Evolutionary conservation across 2,113 vertebrate species (phyloP), one percentile per base, ranked within the genome.

Genomic region (Tautogolabrus adspersus): DNA sequence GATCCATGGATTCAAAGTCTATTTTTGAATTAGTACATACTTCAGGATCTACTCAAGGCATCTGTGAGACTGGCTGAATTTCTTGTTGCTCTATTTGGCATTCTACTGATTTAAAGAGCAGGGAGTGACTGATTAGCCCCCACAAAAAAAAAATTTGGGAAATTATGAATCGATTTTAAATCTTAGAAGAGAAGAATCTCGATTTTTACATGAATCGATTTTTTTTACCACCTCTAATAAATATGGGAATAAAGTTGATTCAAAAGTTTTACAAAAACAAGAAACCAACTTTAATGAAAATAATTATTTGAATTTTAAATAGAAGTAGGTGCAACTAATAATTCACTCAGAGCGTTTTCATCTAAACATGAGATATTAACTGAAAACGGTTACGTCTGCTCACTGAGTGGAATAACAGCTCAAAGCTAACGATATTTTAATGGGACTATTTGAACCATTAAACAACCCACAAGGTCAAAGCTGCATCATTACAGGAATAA

Each of bases 351-450:
- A 34, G 30, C 30, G 3, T 6, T 2, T 40, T 68, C 37, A 72
- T 77, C 44, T 61, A 62, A 77, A 75, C 68, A 81, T 84, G 61
- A 86, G 87, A 85, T 69, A 79, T 84, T 84, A 82, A 82, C 68
- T 72, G 49, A 40, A 16, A 78, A 74, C 46, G n/a, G 70, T 60
- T 83, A 73, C 40, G 40, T 42, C 37, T 60, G 75, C 60, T 71
- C 56, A 63, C 21, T 68, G 63, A 75, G 22, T 62, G 57, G 59
- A 85, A 81, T 79, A 84, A 82, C 42, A 68, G 61, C 70, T 79
- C 30, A 44, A 58, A 18, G 75, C 69, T 81, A 83, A 84, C 79
- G 12, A 67, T 54, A 18, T 73, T 83, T 85, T 85, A 87, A 84
- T 87, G 72, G 58, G 47, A 68, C 23, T n/a, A 19, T 84, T 79